Conservation (phyloP, 2,113 vertebrate species). For the Setophaga coronata region DNA sequence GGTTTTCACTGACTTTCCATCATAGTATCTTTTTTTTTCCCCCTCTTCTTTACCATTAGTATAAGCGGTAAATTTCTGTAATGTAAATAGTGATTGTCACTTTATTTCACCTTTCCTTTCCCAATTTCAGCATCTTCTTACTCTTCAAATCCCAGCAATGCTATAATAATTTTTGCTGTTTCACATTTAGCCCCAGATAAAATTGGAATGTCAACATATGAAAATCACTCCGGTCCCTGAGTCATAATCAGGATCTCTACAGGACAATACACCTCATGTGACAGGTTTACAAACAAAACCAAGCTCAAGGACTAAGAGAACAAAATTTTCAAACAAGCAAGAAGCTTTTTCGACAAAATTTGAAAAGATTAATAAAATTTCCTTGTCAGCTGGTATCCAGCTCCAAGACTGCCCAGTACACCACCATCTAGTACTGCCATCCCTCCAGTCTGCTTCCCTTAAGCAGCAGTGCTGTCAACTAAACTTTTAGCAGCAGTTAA, state of each 20-base stretch:
- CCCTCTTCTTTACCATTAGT: neutral
- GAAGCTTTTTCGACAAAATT: neutral
- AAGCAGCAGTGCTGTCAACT: neutral
- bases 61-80: neutral
- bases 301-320: neutral
- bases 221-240: neutral
- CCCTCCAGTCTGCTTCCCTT: neutral
- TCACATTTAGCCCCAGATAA: neutral
- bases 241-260: neutral
- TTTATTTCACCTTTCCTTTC: neutral
- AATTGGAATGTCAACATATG: neutral
- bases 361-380: neutral
- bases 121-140: neutral
- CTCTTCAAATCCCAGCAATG: neutral
- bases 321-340: neutral
- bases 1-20: neutral
- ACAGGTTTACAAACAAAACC: neutral
- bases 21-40: too few relatives aligned
- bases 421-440: neutral
- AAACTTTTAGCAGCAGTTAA: neutral
- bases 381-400: neutral
- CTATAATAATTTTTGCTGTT: neutral
- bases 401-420: neutral
- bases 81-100: neutral
- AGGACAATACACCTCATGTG: neutral